Evolutionary conservation across 1,140 invertebrate species (phyloP).

Genomic region (Macrocentrus cingulum): DNA sequence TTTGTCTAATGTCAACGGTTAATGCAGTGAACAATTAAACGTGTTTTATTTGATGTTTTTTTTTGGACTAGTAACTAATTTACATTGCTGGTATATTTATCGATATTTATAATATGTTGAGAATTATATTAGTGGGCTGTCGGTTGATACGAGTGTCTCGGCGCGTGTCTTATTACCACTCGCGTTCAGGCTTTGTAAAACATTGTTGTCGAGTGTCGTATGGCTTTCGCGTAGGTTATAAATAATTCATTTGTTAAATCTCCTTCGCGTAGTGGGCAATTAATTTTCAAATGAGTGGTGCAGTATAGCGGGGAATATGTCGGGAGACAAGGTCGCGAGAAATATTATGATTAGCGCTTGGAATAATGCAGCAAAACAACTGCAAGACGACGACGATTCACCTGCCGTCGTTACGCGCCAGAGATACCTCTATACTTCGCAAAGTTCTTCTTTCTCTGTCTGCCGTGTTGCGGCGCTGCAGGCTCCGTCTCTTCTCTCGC

Average conservation of each 20-base stretch:
- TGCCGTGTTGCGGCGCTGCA: background rate
- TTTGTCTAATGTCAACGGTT: too few species aligned
- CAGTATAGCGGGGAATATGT: background rate
- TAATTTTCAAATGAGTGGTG: background rate
- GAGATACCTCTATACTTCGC: background rate
- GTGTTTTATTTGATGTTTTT: too few species aligned
- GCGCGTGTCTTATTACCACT: too few species aligned
- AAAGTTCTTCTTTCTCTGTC: background rate
- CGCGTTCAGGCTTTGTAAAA: too few species aligned
- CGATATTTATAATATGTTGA: too few species aligned
- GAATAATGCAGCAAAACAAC: background rate
- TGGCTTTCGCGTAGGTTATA: background rate
- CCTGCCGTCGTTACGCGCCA: conserved; percentile 13
- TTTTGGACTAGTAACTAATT: too few species aligned
- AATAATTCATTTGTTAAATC: background rate
- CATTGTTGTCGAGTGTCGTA: background rate
- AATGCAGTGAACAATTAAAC: too few species aligned
- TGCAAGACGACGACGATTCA: background rate
- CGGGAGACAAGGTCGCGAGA: background rate
- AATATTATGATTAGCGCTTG: conserved; percentile 15
- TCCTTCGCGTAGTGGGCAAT: background rate
- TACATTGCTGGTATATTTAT: too few species aligned
- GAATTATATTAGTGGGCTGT: too few species aligned
- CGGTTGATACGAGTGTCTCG: too few species aligned
- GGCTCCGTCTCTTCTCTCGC: too few species aligned